Percentiles rank a stretch among this genome's conserved stretches.
Conservation (phyloP, 2,888 invertebrate species). For the Ellobium chinense region DNA sequence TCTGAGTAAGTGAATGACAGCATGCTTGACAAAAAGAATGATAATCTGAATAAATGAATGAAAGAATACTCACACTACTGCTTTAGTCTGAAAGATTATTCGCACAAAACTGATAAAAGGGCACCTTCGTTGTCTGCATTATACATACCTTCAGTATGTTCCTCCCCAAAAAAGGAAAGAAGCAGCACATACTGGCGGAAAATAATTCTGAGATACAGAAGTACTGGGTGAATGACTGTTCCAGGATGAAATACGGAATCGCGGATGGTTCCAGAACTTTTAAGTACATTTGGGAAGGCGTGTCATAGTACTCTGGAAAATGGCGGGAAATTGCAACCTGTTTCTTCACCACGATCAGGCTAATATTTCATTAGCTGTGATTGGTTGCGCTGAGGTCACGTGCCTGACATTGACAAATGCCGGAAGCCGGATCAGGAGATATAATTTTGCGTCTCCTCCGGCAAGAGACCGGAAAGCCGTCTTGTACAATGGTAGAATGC, state of each 20-base stretch:
- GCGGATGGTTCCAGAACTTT: constrained; percentile 7
- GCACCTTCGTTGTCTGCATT: no score
- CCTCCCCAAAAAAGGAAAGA: background rate
- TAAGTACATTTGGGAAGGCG: constrained; percentile 20
- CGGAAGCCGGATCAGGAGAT: constrained; percentile 29
- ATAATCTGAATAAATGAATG: no score
- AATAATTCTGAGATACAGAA: no score
- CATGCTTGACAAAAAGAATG: no score
- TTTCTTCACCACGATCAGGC: background rate
- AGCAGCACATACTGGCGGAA: background rate
- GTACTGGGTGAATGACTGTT: background rate
- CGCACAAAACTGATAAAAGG: no score
- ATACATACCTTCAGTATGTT: no score
- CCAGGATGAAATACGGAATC: constrained; percentile 4
- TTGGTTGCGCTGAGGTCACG: constrained; percentile 41
- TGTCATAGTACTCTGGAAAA: constrained; percentile 15
- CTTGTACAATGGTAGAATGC: constrained; percentile 30
- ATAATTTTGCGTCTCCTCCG: constrained; percentile 30
- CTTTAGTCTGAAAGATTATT: no score
- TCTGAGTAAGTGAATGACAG: no score
- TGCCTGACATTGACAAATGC: constrained; percentile 44
- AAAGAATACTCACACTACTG: no score
- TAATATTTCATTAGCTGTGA: constrained; percentile 43
- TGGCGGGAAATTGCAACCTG: constrained; percentile 38
- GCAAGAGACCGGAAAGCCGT: background rate